A percentile compares a stretch with the other conserved stretches of the same genome.
Conservation (phyloP, 2,113 vertebrate species). For the Salvelinus sp. region DNA sequence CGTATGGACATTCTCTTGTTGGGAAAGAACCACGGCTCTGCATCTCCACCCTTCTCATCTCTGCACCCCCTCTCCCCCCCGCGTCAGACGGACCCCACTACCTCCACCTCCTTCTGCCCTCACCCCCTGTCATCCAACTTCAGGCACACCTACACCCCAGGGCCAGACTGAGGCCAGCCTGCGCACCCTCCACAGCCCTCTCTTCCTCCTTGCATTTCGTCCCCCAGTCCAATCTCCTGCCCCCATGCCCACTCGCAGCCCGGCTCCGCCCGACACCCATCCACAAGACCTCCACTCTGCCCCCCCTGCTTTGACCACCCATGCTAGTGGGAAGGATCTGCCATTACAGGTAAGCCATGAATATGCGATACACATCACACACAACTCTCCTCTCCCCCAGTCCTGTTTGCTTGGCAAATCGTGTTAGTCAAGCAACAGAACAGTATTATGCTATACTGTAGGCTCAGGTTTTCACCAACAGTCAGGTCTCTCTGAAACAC, state of each 20-base stretch:
- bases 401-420: neutral
- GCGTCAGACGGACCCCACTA: conserved; percentile 63
- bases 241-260: conserved; percentile 74
- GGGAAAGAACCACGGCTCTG: conserved; percentile 71
- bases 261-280: conserved; percentile 79
- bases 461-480: neutral
- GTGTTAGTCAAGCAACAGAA: neutral
- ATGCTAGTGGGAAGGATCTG: conserved; percentile 87
- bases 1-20: no score
- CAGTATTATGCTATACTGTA: neutral
- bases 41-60: conserved; percentile 61
- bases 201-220: conserved; percentile 53
- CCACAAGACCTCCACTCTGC: conserved; percentile 93
- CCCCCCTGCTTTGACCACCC: conserved; percentile 91
- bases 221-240: conserved; percentile 83
- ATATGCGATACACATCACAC: conserved; percentile 24
- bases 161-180: conserved; percentile 67
- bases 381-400: conserved; percentile 24
- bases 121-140: conserved; percentile 63
- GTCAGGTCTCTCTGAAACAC: neutral
- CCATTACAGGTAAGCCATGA: conserved; percentile 87
- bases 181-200: conserved; percentile 55
- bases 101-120: conserved; percentile 71
- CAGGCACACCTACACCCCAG: conserved; percentile 64
- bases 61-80: conserved; percentile 75